phyloP scores from a whole-genome alignment of 2,113 vertebrate species.

The Neopipo cinnamomea region DNA sequence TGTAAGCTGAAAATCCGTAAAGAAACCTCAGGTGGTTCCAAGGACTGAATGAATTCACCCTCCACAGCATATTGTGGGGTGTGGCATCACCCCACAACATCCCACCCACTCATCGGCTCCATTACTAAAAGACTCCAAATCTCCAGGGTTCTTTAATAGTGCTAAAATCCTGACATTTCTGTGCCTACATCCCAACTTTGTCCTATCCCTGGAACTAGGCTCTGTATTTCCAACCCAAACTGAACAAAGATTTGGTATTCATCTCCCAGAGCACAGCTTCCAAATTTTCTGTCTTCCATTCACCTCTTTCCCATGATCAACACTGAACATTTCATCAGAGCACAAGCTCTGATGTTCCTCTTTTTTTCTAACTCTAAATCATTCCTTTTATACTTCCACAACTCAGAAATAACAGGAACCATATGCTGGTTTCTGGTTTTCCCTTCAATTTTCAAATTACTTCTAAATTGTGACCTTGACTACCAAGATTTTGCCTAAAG shows the following conservation, averaged over 20 bases:
- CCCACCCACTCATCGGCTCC: neutral
- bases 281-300: neutral
- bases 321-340: neutral
- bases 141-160: accelerated
- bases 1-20: neutral
- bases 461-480: constrained; percentile 53
- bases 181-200: neutral
- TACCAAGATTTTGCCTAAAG: constrained; percentile 21
- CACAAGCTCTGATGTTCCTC: neutral
- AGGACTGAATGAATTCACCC: neutral
- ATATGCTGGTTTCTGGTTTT: neutral
- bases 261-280: neutral
- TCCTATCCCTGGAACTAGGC: neutral
- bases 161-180: neutral
- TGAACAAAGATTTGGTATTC: neutral
- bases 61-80: accelerated
- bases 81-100: accelerated
- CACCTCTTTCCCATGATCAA: neutral
- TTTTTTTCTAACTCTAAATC: neutral
- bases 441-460: constrained; percentile 31
- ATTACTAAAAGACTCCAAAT: accelerated
- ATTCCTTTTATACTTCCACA: neutral
- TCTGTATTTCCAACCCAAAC: neutral
- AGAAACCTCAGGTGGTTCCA: neutral
- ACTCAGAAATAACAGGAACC: neutral